phyloP scores from a whole-genome alignment of 2,888 invertebrate species.

The Luperina testacea region DNA sequence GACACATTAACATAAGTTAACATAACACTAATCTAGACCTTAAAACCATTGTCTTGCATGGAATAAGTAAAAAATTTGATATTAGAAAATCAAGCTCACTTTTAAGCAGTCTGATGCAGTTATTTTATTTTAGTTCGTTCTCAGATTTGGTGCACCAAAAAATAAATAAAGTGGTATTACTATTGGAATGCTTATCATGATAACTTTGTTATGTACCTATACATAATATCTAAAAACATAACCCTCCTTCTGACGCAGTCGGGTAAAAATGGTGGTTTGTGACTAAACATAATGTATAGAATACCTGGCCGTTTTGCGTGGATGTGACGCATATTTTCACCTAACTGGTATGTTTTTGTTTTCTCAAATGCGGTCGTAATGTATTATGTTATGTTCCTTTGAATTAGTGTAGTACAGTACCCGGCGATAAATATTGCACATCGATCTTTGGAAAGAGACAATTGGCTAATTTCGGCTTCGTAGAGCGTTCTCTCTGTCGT shows the following conservation, averaged over 20 bases:
- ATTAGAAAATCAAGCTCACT: neutral
- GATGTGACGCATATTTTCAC: neutral
- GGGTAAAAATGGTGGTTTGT: neutral
- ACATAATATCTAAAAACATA: no score
- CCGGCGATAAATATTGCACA: no score
- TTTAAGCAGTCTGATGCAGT: neutral
- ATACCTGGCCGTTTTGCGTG: neutral
- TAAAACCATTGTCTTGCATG: neutral
- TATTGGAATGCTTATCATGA: no score
- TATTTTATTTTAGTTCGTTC: neutral
- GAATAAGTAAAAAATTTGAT: neutral
- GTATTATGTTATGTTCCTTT: neutral
- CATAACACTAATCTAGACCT: neutral
- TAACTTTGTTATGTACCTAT: no score
- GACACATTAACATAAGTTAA: neutral
- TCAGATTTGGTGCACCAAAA: neutral
- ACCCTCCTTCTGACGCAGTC: no score
- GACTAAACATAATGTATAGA: neutral
- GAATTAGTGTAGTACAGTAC: neutral
- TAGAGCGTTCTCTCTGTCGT: no score
- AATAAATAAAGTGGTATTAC: neutral
- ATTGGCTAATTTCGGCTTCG: no score
- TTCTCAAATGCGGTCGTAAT: neutral
- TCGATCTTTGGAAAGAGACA: no score
- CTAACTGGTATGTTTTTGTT: neutral